Conservation (phyloP, 2,888 invertebrate species). For the Drosophila algonquin region DNA sequence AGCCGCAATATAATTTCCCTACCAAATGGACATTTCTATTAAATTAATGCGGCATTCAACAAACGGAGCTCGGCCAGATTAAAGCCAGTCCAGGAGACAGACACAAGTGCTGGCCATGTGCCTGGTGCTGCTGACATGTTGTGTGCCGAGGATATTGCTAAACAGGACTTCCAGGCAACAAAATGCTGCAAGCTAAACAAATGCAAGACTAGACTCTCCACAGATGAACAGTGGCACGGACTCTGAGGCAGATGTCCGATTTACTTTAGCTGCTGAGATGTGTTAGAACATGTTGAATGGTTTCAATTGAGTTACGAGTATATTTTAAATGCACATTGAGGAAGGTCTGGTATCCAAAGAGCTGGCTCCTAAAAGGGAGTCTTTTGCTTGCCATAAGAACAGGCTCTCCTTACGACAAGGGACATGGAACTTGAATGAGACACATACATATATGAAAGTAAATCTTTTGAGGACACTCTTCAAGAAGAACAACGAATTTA, state of each 20-base stretch:
- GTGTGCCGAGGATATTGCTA: slow-evolving; percentile 64
- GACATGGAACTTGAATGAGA: too few species aligned
- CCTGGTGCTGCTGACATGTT: slow-evolving; percentile 41
- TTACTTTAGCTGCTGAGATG: slow-evolving; percentile 4
- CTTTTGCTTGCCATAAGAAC: too few species aligned
- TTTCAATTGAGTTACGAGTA: not conserved
- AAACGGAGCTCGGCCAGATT: slow-evolving; percentile 14
- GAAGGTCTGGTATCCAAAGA: not conserved
- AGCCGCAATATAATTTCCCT: slow-evolving; percentile 35
- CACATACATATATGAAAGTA: too few species aligned
- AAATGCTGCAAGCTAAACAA: slow-evolving; percentile 63
- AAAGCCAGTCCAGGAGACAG: slow-evolving; percentile 26
- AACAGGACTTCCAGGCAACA: slow-evolving; percentile 75
- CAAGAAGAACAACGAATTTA: too few species aligned
- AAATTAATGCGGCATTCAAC: slow-evolving; percentile 37
- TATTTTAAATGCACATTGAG: not conserved
- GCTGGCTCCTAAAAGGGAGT: too few species aligned
- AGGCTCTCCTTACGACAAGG: too few species aligned
- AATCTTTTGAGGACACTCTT: too few species aligned
- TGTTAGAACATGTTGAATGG: not conserved
- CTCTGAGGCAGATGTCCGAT: not conserved
- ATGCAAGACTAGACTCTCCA: slow-evolving; percentile 33
- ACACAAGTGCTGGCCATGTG: slow-evolving; percentile 18
- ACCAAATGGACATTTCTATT: slow-evolving; percentile 34
- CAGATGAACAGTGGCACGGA: slow-evolving; percentile 33